Base-by-base conservation (phyloP, 2,888 invertebrate genomes). In the Phragmatobia fuliginosa region DNA sequence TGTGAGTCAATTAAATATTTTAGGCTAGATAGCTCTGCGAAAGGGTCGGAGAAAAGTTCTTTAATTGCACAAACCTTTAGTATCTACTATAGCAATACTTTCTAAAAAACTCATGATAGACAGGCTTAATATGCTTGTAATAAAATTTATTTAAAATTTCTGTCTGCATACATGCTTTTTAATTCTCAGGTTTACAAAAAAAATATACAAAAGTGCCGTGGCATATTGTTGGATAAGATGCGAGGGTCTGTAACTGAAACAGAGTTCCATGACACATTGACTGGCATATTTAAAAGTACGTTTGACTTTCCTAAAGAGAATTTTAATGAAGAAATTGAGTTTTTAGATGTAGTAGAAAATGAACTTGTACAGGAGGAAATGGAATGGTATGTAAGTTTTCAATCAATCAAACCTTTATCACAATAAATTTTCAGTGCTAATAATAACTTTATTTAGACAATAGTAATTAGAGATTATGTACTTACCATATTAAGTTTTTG, bases 331-430 rank as follows among this genome's bases (percentile, higher is more conserved):
- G 94, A 94, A 84, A 77, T 83, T 69, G 83, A 90, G 72, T 69
- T 92, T 8, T 77, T 93, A 58, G 89, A 92, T 73, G 91, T 91
- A 82, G 86, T 95, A 61, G 90, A 90, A 84, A 87, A 88, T 77
- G 94, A 95, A 80, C 85, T 95, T 64, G 87, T 95, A 25, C 91
- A 93, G 75, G 94, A 94, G 81, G 94, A 95, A 85, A 77, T 93
- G 38, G 84, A 93, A 76, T 94, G 95, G 94, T 94, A 85, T 69
- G 58, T 58, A 32, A 28, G 16, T 16, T 56, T 56, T 28, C 5
- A 45, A 45, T 45, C n/a, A n/a, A n/a, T n/a, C n/a, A n/a, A n/a
- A 7, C 41, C 41, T 41, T 21, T 63, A n/a, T 18, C 1, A 21
- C 4, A 31, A 25, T 52, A 18, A 21, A 16, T 25, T 36, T 60